Percentiles rank a stretch among this genome's conserved stretches.
Conservation (phyloP, 2,113 vertebrate species). For the Malurus alboscapulatus region DNA sequence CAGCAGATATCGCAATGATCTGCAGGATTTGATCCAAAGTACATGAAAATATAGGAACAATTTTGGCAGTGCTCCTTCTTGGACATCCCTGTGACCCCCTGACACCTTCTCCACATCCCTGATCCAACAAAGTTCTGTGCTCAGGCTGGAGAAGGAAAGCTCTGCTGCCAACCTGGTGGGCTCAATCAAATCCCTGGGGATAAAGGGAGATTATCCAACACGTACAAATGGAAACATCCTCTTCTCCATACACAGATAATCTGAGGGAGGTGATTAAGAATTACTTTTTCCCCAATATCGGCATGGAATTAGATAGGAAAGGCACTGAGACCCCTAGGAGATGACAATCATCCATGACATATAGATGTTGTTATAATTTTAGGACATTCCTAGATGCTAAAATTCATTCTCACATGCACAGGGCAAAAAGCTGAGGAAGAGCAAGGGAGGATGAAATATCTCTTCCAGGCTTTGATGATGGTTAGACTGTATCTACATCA, state of each 20-base stretch:
- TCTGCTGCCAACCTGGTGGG: background rate
- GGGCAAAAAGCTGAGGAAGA: slow-evolving; percentile 18
- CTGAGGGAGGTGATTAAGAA: background rate
- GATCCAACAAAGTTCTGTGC: background rate
- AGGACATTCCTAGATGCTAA: background rate
- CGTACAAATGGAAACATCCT: background rate
- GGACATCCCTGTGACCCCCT: background rate
- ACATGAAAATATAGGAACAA: background rate
- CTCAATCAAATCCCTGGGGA: background rate
- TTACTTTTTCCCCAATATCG: background rate
- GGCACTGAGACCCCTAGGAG: background rate
- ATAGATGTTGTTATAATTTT: background rate
- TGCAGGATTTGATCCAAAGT: background rate
- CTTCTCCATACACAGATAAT: background rate
- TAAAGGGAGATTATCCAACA: background rate
- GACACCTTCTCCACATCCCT: background rate
- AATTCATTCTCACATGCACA: background rate
- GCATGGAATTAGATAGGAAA: background rate
- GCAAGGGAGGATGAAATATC: background rate
- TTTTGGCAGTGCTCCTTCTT: background rate
- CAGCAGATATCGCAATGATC: background rate
- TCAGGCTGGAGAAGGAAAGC: background rate
- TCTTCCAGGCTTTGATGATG: slow-evolving; percentile 22
- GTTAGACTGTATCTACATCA: slow-evolving; percentile 19
- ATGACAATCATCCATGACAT: background rate